Evolutionary conservation across 2,113 vertebrate genomes (phyloP).

Genomic region (Oryzias celebensis): DNA sequence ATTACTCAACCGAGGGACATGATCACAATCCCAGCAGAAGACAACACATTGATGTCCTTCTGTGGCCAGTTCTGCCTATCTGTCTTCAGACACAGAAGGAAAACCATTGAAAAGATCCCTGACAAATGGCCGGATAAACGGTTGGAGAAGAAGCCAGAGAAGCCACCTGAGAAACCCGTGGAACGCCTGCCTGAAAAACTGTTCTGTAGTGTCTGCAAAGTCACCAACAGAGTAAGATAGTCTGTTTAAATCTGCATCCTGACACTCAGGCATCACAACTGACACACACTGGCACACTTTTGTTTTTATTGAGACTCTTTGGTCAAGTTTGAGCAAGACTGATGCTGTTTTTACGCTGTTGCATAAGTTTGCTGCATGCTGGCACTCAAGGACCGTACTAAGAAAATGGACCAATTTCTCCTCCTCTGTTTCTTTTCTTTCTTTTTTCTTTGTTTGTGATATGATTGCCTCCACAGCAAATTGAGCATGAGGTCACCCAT

Average conservation of each 20-base stretch:
- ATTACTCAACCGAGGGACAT: constrained; percentile 92
- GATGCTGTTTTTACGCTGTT: too few relatives aligned
- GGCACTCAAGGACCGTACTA: too few relatives aligned
- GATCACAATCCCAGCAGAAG: constrained; percentile 89
- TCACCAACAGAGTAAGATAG: constrained; percentile 83
- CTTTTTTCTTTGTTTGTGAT: not conserved
- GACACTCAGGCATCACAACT: too few relatives aligned
- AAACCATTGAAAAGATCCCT: constrained; percentile 27
- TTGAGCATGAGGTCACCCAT: constrained; percentile 95
- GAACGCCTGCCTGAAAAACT: constrained; percentile 80
- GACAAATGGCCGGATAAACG: constrained; percentile 79
- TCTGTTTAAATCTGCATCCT: too few relatives aligned
- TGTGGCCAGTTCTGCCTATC: constrained; percentile 93
- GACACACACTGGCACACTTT: too few relatives aligned
- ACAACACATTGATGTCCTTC: constrained; percentile 86
- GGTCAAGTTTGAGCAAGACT: too few relatives aligned
- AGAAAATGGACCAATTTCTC: not conserved
- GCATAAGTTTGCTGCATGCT: too few relatives aligned
- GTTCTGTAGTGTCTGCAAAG: constrained; percentile 90
- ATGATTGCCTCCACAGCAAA: constrained; percentile 57
- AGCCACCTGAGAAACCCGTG: constrained; percentile 69
- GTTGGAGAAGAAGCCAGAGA: constrained; percentile 78
- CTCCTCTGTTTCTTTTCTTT: not conserved
- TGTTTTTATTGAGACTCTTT: too few relatives aligned
- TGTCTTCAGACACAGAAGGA: constrained; percentile 82